Base-by-base conservation (phyloP, 2,113 vertebrate genomes). In the Procapra przewalskii region DNA sequence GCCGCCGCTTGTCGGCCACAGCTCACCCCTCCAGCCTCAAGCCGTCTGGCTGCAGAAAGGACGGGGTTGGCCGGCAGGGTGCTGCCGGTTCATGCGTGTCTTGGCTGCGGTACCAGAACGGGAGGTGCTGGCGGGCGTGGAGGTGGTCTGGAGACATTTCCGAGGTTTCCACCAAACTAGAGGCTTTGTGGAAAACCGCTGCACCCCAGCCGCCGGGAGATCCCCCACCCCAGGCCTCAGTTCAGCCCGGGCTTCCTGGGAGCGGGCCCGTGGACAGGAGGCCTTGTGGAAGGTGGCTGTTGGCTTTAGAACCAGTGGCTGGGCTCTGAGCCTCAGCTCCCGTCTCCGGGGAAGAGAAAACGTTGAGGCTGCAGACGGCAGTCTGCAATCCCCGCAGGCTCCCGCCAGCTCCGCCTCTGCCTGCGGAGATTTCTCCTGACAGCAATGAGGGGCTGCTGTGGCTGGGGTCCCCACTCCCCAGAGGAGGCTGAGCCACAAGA, bases 91-190 rank as follows among this genome's bases (percentile, higher is more conserved):
- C 8, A 3, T 0, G 3, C 17, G 1, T 43, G 0, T 48, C 27
- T 15, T 48, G 55, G 60, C 59, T n/a, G 77, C 23, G 79, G 48
- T 3, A 6, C 17, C 36, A 40, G 45, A 12, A 54, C 15, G 5
- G 23, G 25, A 17, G 40, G 31, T 29, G 36, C 3, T 0, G 7
- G 10, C 3, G 25, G 15, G 10, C 5, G 33, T 2, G 10, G 5
- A 33, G 67, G 21, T 1, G 1, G 16, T 12, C 45, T 1, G 6
- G 31, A 64, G 13, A 27, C 50, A 7, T 40, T 31, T 62, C 31
- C 3, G 15, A 79, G 5, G 21, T 31, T 45, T 29, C 1, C 25
- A 13, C 27, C 31, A 43, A 7, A n/a, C 21, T 14, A 7, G 11
- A 36, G 21, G 21, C 33, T 83, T 15, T 40, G n/a, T 25, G 25